phyloP scores from a whole-genome alignment of 2,797 vertebrate species.

The Ispidina lecontei region DNA sequence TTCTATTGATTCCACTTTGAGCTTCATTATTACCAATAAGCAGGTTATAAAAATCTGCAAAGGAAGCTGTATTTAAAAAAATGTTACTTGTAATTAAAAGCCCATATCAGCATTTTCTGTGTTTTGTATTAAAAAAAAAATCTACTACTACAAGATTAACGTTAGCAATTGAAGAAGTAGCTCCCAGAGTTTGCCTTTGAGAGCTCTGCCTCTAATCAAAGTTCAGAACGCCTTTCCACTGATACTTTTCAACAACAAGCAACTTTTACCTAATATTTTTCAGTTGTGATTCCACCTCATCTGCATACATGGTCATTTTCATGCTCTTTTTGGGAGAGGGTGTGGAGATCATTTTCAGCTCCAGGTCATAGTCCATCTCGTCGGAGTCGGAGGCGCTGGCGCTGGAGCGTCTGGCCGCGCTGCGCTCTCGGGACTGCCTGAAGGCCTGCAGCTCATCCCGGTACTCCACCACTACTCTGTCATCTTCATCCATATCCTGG shows the following conservation, averaged over 20 bases:
- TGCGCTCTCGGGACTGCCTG: conserved; percentile 74
- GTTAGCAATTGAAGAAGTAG: not conserved
- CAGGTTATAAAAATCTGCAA: not conserved
- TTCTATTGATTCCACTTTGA: not conserved
- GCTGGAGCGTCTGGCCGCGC: conserved; percentile 68
- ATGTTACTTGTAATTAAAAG: not conserved
- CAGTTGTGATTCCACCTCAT: conserved; percentile 92
- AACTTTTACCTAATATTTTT: conserved; percentile 89
- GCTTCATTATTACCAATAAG: not conserved
- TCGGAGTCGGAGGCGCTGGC: conserved; percentile 90
- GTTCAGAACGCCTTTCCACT: not conserved
- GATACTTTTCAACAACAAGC: not conserved
- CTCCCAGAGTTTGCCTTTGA: not conserved
- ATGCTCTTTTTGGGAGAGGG: conserved; percentile 97
- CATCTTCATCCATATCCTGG: conserved; percentile 95
- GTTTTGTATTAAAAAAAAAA: not conserved
- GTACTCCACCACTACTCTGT: conserved; percentile 93
- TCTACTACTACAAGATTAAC: not conserved
- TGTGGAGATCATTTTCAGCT: conserved; percentile 98
- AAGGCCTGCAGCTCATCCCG: conserved; percentile 80
- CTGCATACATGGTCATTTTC: conserved; percentile 99
- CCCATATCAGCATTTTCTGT: not conserved
- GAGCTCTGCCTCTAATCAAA: not conserved
- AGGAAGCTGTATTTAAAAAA: not conserved
- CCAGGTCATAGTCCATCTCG: conserved; percentile 98